Evolutionary conservation across 2,113 vertebrate genomes (phyloP), one percentile per base, ranked within the genome.

Genomic region (Turdus rufiventris): DNA sequence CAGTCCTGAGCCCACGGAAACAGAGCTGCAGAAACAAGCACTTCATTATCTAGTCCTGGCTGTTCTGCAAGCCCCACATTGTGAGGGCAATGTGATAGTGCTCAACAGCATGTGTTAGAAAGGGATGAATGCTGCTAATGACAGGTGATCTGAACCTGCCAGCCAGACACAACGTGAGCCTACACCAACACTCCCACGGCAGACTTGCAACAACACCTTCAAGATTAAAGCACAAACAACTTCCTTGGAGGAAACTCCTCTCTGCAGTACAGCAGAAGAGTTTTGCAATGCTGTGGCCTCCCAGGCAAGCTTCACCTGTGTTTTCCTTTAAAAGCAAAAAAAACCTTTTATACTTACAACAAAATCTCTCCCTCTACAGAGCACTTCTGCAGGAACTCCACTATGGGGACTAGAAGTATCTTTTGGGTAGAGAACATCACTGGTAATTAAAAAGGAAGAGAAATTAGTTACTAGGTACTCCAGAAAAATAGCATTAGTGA

Each of bases 351-450:
- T 93, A 98, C 99, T 99, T 96, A 99, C 99, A 85, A 99, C 99
- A 93, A 99, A 99, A 97, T 99, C 99, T 42, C 99, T 98, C 25
- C 99, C 99, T 6, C 99, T 98, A 91, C 99, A 99, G 72, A 99
- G 98, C 58, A 99, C 98, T 92, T 99, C 99, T 3, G 99, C 99
- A 9, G 99, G 98, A 72, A 99, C 99, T 0, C 99, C 99, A 6
- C 99, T 99, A 90, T 99, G 99, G 9, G 99, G 98, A 63, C 99
- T 99, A 91, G 98, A 99, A 25, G 98, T 99, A 94, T 99, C 99
- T 96, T 99, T 99, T 2, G 99, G 99, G 97, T 99, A 99, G 66
- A 99, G 95, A 63, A 99, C 99, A 76, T 99, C 99, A 60, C 99
- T 99, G 97, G 80, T 93, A 91, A 95, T 19, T 56, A 78, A 96